Evolutionary conservation across 2,888 invertebrate genomes (phyloP), one percentile per base, ranked within the genome.

Genomic region (Sylvicola cinctus): DNA sequence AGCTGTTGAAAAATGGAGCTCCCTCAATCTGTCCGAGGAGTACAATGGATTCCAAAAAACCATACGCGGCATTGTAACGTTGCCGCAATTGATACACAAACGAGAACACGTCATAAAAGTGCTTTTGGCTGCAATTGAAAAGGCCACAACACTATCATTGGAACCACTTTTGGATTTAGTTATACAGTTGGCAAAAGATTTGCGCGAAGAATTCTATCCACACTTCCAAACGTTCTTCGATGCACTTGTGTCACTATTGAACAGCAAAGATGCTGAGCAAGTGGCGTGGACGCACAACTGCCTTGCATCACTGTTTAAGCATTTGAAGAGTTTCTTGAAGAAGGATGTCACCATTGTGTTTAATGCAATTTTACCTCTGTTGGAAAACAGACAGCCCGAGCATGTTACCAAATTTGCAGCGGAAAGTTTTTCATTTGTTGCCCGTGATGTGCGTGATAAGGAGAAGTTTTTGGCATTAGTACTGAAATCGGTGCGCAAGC

Each of bases 361-460:
- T 41, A 68, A 69, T 41, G 63, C 69, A 31, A 65, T 84, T 7
- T 52, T 83, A 25, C 83, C 85, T 0, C 58, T 93, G 4, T 54
- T 93, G 26, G 75, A 77, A 44, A 61, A 63, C n/a, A 73, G 75
- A 46, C 52, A 52, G 32, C 81, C 84, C 16, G 70, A 71, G 40
- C 87, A 90, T 50, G 74, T 95, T 15, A 77, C 81, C 43, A 79
- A 79, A 48, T 96, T 95, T 68, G 90, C 93, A 4, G 87, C 90
- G 0, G 91, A 95, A 59, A 84, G 90, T 55, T 93, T 95, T 64
- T 81, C 93, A 1, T 95, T 88, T 63, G 77, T 96, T 2, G 80
- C 88, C 3, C 65, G 93, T 42, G 87, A 87, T 63, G 74, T 85
- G 10, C 75, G 72, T 43, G 80, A 90, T 45, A 78, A 75, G 45